A percentile compares a stretch with the other conserved stretches of the same genome.
Evolutionary conservation across 2,888 invertebrate species (phyloP).

Genomic region (Elegia similella): DNA sequence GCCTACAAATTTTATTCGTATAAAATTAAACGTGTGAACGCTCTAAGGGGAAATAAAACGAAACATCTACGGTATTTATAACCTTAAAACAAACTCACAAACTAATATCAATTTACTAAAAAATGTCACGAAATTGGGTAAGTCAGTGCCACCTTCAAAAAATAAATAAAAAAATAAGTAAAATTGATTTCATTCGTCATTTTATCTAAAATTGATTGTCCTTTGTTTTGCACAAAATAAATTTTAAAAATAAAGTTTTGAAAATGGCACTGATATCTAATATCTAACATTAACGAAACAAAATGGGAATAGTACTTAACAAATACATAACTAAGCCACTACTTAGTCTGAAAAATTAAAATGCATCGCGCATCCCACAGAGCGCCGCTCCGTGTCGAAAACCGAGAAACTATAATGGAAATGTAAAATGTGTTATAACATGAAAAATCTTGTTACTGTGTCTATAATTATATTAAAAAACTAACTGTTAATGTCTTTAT

Average conservation of each 20-base stretch:
- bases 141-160: conserved; percentile 55
- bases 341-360: conserved; percentile 46
- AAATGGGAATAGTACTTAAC: conserved; percentile 75
- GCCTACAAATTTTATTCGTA: conserved; percentile 15
- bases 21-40: conserved; percentile 12
- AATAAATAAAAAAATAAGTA: conserved; percentile 34
- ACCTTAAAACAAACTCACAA: conserved; percentile 38
- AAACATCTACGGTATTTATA: conserved; percentile 19
- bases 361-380: conserved; percentile 59
- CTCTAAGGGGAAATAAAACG: conserved; percentile 26
- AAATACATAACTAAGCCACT: conserved; percentile 56
- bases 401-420: conserved; percentile 58
- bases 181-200: background rate
- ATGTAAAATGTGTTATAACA: conserved; percentile 58
- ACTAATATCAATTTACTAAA: conserved; percentile 55
- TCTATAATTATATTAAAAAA: conserved; percentile 64
- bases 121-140: conserved; percentile 46
- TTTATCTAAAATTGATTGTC: background rate
- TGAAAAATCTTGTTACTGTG: conserved; percentile 54
- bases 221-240: no score
- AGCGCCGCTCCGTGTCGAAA: conserved; percentile 41
- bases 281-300: conserved; percentile 62
- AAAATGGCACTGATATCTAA: conserved; percentile 62
- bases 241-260: conserved; percentile 34
- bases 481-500: conserved; percentile 81